Evolutionary conservation across 2,888 invertebrate species (phyloP), one percentile per base, ranked within the genome.

Genomic region (Orthosia cruda): DNA sequence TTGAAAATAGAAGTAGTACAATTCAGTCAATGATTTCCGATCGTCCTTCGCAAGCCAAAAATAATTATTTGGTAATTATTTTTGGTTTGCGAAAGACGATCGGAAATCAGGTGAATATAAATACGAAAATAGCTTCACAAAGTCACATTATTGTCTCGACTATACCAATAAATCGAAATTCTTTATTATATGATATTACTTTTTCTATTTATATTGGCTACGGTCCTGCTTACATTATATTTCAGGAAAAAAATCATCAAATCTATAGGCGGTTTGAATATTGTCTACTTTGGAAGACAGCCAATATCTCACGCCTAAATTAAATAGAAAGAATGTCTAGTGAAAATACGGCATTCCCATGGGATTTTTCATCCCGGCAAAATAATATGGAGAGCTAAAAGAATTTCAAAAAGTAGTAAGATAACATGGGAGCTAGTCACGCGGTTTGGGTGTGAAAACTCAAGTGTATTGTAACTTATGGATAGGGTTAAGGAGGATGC

Each of bases 391-490:
- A 55, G 47, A 55, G 47, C 47, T 49, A 49, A 47, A 69, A 71
- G 26, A 66, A 67, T 66, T 50, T 55, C n/a, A 54, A 68, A 65
- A 71, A 69, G 54, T 69, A 76, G 18, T 52, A 23, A 54, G 58
- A 81, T 80, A 69, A 59, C 67, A 26, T 59, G 7, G 40, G n/a
- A 63, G 49, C n/a, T 15, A 66, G 54, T 55, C 55, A n/a, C 50
- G 58, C 26, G 66, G 54, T 61, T 64, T 62, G 71, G 55, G 65
- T 81, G 71, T 85, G 76, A 59, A 70, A 52, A 71, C 85, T 69
- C 71, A 61, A 85, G 76, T 71, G 81, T 76, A 81, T 85, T 84
- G 68, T 82, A 76, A 81, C 62, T 69, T 81, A 81, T 68, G 67
- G 68, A 18, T 57, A 49, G 15, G 18, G 20, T 5, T 58, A 75